phyloP scores from a whole-genome alignment of 2,888 invertebrate genomes.

The Clusia tigrina region DNA sequence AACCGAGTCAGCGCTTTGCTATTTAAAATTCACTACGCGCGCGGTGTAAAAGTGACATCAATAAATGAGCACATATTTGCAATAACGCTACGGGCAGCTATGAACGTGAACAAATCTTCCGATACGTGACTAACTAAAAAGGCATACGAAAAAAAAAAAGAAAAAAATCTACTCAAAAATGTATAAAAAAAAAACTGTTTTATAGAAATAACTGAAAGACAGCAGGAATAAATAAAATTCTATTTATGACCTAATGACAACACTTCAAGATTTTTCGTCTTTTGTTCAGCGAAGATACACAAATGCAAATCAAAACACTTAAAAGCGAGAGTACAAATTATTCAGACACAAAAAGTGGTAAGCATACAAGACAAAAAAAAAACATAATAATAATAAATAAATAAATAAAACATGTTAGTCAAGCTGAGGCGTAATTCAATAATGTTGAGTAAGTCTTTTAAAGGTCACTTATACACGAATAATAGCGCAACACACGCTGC shows the following conservation, averaged over 20 bases:
- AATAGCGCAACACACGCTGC: not conserved
- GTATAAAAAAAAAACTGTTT: no score
- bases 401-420: constrained; percentile 13
- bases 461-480: constrained; percentile 22
- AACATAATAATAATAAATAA: constrained; percentile 2
- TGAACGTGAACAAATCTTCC: constrained; percentile 28
- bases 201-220: constrained; percentile 14
- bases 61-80: constrained; percentile 19
- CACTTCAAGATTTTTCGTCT: constrained; percentile 17
- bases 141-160: no score
- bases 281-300: not conserved
- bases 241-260: constrained; percentile 28
- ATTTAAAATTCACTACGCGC: not conserved
- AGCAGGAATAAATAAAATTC: constrained; percentile 19
- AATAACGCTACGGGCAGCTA: not conserved
- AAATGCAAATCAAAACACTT: not conserved
- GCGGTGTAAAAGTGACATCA: not conserved
- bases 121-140: constrained; percentile 24
- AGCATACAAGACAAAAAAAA: not conserved
- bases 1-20: not conserved
- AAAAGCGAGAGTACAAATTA: not conserved
- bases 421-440: constrained; percentile 23
- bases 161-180: no score
- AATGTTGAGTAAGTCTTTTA: constrained; percentile 17
- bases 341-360: no score